phyloP scores from a whole-genome alignment of 2,797 vertebrate species.

The Loris lydekkerianus region DNA sequence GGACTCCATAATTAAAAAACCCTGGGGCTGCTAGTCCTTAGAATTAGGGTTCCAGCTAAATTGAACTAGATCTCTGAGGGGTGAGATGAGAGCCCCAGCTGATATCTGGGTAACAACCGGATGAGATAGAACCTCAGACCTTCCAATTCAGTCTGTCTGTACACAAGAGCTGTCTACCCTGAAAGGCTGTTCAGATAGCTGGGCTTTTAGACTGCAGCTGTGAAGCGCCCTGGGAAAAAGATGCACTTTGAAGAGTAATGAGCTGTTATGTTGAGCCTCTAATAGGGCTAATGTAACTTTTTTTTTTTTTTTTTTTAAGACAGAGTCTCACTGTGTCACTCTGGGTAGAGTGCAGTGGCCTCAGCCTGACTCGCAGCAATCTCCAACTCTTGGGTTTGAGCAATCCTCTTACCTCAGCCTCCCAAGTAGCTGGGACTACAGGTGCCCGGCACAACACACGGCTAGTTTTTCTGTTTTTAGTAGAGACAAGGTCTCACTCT shows the following conservation, averaged over 20 bases:
- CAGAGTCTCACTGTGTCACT: too few relatives aligned
- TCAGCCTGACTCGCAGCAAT: too few relatives aligned
- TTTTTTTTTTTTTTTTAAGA: too few relatives aligned
- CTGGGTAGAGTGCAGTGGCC: too few relatives aligned
- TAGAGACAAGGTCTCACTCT: too few relatives aligned
- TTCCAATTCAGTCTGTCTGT: background rate
- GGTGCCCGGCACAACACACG: too few relatives aligned
- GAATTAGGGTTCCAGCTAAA: background rate
- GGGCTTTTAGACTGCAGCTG: background rate
- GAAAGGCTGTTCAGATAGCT: background rate
- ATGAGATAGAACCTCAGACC: background rate
- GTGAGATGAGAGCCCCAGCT: background rate
- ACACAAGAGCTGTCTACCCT: background rate
- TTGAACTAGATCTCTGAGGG: background rate
- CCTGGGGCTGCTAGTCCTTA: background rate
- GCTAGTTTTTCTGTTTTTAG: too few relatives aligned
- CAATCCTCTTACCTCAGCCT: too few relatives aligned
- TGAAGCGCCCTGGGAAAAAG: background rate
- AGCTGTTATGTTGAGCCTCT: background rate
- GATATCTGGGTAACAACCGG: background rate
- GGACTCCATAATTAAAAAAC: background rate
- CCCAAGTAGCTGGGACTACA: too few relatives aligned
- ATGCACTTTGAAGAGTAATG: background rate
- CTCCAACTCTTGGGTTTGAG: too few relatives aligned
- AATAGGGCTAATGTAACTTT: background rate